These are phyloP conservation scores for Xiphydria camelus DNA, from an alignment of 2,888 invertebrate species.

Conservation along the genomic window DNA sequence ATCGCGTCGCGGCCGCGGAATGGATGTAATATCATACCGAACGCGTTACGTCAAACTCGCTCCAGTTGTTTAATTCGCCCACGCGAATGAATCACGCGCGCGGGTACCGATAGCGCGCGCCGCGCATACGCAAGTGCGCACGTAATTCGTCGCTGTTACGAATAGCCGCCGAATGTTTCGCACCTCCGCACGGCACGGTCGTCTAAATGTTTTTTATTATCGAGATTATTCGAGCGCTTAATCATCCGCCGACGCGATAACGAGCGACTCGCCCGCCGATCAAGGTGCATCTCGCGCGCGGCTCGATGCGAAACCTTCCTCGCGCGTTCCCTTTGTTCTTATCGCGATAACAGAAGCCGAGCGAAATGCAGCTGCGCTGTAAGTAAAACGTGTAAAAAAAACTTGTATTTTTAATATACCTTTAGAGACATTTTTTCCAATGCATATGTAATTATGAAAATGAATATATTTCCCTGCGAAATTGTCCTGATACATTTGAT, in stretches of 20 bases:
- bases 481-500: too few relatives aligned
- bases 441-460: too few relatives aligned
- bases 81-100: conserved; percentile 25
- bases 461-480: too few relatives aligned
- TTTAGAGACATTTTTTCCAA: too few relatives aligned
- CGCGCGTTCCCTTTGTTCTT: too few relatives aligned
- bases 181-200: conserved; percentile 6
- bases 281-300: conserved; percentile 16
- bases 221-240: conserved; percentile 27
- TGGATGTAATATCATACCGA: conserved; percentile 26
- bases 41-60: conserved; percentile 22
- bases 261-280: conserved; percentile 6
- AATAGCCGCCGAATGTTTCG: conserved; percentile 27
- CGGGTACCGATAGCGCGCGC: not conserved
- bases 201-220: conserved; percentile 33
- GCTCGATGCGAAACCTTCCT: too few relatives aligned
- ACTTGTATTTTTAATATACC: too few relatives aligned
- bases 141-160: conserved; percentile 25
- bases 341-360: too few relatives aligned
- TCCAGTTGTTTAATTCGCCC: conserved; percentile 19
- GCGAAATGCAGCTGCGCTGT: too few relatives aligned
- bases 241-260: conserved; percentile 18
- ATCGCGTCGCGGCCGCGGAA: too few relatives aligned
- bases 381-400: too few relatives aligned
- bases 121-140: conserved; percentile 20